These are phyloP conservation scores for Holotrichia oblita DNA, from an alignment of 1,140 invertebrate genomes.

Conservation along the genomic window DNA sequence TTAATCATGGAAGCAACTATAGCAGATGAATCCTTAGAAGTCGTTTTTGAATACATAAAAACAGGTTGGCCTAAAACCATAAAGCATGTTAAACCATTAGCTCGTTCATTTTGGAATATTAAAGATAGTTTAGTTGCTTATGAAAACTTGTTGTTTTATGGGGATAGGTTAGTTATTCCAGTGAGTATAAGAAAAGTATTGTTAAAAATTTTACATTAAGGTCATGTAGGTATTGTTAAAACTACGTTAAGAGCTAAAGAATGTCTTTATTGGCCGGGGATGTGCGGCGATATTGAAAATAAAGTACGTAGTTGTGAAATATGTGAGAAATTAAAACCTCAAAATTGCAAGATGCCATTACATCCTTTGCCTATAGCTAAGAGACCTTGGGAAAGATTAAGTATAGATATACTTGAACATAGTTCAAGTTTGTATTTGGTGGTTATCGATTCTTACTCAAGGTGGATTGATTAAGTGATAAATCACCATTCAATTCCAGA, in stretches of 20 bases:
- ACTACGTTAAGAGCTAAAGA: constrained; percentile 4
- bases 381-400: too few relatives aligned
- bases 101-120: background rate
- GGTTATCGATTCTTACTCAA: too few relatives aligned
- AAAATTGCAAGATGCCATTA: too few relatives aligned
- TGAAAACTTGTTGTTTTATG: constrained; percentile 8
- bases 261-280: background rate
- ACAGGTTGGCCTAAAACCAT: background rate
- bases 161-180: constrained; percentile 23
- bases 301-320: background rate
- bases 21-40: too few relatives aligned
- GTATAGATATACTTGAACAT: too few relatives aligned
- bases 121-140: constrained; percentile 7
- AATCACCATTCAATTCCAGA: too few relatives aligned
- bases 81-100: background rate
- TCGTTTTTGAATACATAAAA: too few relatives aligned
- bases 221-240: constrained; percentile 19
- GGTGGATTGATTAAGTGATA: too few relatives aligned
- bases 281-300: background rate
- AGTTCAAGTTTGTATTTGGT: too few relatives aligned
- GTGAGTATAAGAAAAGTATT: constrained; percentile 4
- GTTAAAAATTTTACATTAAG: constrained; percentile 4
- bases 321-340: background rate
- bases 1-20: background rate
- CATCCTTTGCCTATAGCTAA: too few relatives aligned